These are phyloP conservation scores for Pollenia labialis DNA, from an alignment of 2,888 invertebrate genomes.

Conservation along the genomic window DNA sequence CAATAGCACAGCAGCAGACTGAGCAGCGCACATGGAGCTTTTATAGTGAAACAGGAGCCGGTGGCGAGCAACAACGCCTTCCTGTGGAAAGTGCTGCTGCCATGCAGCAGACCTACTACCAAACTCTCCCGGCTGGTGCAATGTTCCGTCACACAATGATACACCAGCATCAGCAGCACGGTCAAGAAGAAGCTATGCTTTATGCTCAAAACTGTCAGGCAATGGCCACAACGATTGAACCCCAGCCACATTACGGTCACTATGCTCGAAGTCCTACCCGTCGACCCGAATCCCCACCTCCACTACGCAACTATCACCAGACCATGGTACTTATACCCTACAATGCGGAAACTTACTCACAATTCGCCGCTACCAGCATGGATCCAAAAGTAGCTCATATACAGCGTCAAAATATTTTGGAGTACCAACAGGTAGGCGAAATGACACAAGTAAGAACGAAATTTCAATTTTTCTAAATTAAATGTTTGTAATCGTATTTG, in stretches of 20 bases:
- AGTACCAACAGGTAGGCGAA: conserved; percentile 83
- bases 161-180: conserved; percentile 81
- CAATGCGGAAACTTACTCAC: conserved; percentile 84
- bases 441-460: conserved; percentile 70
- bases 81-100: conserved; percentile 79
- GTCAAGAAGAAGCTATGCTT: conserved; percentile 82
- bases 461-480: conserved; percentile 54
- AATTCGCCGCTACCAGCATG: conserved; percentile 82
- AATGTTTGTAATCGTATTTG: conserved; percentile 36
- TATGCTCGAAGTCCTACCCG: conserved; percentile 84
- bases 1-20: conserved; percentile 82
- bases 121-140: conserved; percentile 82
- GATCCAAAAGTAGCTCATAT: conserved; percentile 82
- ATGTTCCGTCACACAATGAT: conserved; percentile 83
- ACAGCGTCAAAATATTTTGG: conserved; percentile 83
- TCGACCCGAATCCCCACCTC: conserved; percentile 89
- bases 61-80: conserved; percentile 79
- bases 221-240: conserved; percentile 80
- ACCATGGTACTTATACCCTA: conserved; percentile 89
- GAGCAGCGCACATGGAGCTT: conserved; percentile 83
- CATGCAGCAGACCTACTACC: conserved; percentile 82
- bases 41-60: conserved; percentile 76
- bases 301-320: conserved; percentile 88
- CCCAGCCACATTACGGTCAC: conserved; percentile 81
- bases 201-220: conserved; percentile 83